Base-by-base conservation (phyloP, 1,140 invertebrate species). In the Neodiprion fabricii region DNA sequence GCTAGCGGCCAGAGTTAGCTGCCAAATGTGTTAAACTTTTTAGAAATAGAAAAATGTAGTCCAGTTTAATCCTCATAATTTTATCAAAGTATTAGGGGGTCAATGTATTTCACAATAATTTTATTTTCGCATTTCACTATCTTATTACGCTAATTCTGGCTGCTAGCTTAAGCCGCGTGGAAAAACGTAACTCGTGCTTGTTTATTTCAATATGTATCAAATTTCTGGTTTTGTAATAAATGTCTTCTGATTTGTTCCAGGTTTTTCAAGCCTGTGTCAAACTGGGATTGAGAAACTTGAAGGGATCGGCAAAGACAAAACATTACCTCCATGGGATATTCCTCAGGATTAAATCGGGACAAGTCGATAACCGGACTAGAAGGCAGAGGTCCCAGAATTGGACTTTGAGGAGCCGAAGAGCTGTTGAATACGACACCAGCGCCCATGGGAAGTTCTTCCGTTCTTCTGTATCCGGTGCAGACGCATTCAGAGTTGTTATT, bases 401-500 rank as follows among this genome's bases (percentile, higher is more conserved):
- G 84, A 79, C 85, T 85, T 72, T 87, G 83, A 9, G 85, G 84
- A 71, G 83, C 84, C 48, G 85, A 85, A 75, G 81, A 76, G 75
- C 86, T 86, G 72, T 90, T 89, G 75, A 90, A 91, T n/a, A 90
- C 85, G 21, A 89, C 84, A 70, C 87, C 87, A 72, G 89, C 86
- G 17, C 88, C 88, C 75, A 91, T 84, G 75, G 88, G 86, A 75
- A 91, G 89, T 28, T 91, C 90, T 74, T 91, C 90, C 0, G 90
- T 91, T 75, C 90, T 85, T 74, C 89, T 85, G 78, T 92, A 92
- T 50, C 91, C 90, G 9, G 91, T 92, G 79, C 92, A 93, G 72
- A 92, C 88, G 79, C 92, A 93, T 79, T 91, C 82, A n/a, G 88
- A 82, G 81, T 86, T 84, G 77, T 82, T 84, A 85, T 84, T 87